phyloP scores from a whole-genome alignment of 1,140 invertebrate genomes.

The Coptotermes formosanus region DNA sequence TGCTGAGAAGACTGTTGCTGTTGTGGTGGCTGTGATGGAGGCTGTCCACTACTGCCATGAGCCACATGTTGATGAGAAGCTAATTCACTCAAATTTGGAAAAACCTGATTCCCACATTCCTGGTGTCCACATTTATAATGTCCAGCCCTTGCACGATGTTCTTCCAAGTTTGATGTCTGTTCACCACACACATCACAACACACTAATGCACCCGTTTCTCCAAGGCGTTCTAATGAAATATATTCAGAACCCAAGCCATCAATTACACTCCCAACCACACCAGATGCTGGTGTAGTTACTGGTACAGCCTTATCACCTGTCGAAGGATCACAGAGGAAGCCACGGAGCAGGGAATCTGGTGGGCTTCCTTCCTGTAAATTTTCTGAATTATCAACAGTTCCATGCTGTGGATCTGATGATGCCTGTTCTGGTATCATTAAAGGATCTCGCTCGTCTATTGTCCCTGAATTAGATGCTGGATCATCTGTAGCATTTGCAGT shows the following conservation, averaged over 20 bases:
- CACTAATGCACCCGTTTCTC: slow-evolving; percentile 44
- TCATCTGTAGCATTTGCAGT: not conserved
- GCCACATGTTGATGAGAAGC: slow-evolving; percentile 46
- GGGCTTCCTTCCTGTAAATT: not conserved
- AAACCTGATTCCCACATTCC: slow-evolving; percentile 46
- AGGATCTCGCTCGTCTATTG: slow-evolving; percentile 26
- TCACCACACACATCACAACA: slow-evolving; percentile 52
- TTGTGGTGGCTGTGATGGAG: slow-evolving; percentile 44
- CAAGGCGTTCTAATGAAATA: slow-evolving; percentile 50
- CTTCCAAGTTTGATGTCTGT: slow-evolving; percentile 50
- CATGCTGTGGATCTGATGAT: not conserved
- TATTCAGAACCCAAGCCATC: slow-evolving; percentile 42
- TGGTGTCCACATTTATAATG: slow-evolving; percentile 52
- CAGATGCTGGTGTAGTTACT: not conserved
- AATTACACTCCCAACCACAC: slow-evolving; percentile 9
- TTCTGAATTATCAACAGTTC: not conserved
- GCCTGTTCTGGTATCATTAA: slow-evolving; percentile 1
- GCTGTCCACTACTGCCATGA: slow-evolving; percentile 44
- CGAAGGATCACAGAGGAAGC: slow-evolving; percentile 2
- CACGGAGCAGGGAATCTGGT: slow-evolving; percentile 3
- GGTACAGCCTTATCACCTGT: not conserved
- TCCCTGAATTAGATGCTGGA: not conserved
- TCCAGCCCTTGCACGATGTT: slow-evolving; percentile 47
- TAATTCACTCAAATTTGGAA: slow-evolving; percentile 45
- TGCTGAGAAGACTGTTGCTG: slow-evolving; percentile 31